Percentiles rank a stretch among this genome's conserved stretches.
These are phyloP conservation scores for Dynastes grantii DNA, from an alignment of 2,888 invertebrate species.

Conservation along the genomic window DNA sequence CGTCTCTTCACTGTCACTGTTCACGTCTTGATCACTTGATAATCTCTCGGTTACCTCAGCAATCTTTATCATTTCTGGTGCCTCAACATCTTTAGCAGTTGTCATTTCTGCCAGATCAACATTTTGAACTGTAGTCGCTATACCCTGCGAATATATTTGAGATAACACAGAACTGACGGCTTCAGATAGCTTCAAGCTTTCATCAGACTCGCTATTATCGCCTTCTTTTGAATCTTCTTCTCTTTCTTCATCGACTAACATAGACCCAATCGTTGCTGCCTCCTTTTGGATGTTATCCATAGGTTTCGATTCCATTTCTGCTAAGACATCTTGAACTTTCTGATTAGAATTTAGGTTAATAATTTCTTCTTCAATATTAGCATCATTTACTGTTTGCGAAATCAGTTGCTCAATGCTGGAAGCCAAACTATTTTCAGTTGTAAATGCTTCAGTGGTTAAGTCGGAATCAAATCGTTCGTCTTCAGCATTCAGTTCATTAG, in stretches of 20 bases:
- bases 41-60: not conserved
- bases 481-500: slow-evolving; percentile 40
- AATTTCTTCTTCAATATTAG: slow-evolving; percentile 57
- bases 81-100: not conserved
- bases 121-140: slow-evolving; percentile 48
- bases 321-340: slow-evolving; percentile 59
- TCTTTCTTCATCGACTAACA: slow-evolving; percentile 52
- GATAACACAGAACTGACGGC: slow-evolving; percentile 63
- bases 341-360: slow-evolving; percentile 54
- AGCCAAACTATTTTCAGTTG: slow-evolving; percentile 63
- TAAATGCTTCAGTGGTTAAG: slow-evolving; percentile 50
- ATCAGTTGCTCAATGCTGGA: slow-evolving; percentile 65
- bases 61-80: not conserved
- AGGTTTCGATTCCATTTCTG: slow-evolving; percentile 57
- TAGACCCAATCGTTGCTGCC: slow-evolving; percentile 60
- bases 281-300: slow-evolving; percentile 59
- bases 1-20: slow-evolving; percentile 31
- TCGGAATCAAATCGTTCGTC: slow-evolving; percentile 20
- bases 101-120: slow-evolving; percentile 40
- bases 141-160: slow-evolving; percentile 58
- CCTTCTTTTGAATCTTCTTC: slow-evolving; percentile 34
- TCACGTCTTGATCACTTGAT: not conserved
- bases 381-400: slow-evolving; percentile 62
- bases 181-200: slow-evolving; percentile 55
- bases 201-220: slow-evolving; percentile 39